Evolutionary conservation across 2,888 invertebrate species (phyloP).

Genomic region (Tachina fera): DNA sequence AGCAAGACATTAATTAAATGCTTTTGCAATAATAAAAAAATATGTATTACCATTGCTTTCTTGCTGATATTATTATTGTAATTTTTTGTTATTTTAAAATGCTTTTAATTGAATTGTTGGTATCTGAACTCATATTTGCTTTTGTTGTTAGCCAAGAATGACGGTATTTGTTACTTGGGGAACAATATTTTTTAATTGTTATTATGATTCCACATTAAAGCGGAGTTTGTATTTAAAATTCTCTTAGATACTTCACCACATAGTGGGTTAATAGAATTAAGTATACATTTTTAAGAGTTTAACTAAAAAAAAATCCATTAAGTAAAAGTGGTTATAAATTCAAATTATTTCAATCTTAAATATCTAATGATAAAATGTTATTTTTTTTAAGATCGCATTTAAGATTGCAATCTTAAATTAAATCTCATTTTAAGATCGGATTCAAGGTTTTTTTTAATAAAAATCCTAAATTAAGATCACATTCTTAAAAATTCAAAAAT

Average conservation of each 20-base stretch:
- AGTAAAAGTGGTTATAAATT: too few species aligned
- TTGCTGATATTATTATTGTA: conserved; percentile 19
- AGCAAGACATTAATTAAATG: conserved; percentile 51
- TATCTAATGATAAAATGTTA: too few species aligned
- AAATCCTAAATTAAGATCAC: too few species aligned
- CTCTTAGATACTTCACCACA: neutral
- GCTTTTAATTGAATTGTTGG: conserved; percentile 57
- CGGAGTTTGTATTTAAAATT: neutral
- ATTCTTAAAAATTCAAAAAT: too few species aligned
- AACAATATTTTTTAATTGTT: neutral
- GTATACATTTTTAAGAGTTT: too few species aligned
- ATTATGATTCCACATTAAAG: neutral
- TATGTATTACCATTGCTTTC: neutral
- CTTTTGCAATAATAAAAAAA: conserved; percentile 24
- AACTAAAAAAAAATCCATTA: too few species aligned
- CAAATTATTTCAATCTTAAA: too few species aligned
- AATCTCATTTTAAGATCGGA: too few species aligned
- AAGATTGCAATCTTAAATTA: too few species aligned
- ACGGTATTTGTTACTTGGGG: conserved; percentile 6
- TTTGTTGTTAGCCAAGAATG: conserved; percentile 18
- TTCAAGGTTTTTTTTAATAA: too few species aligned
- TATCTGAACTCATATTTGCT: conserved; percentile 47
- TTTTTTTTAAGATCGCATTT: too few species aligned
- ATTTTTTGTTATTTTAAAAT: conserved; percentile 35
- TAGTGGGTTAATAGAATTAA: too few species aligned